Evolutionary conservation across 1,140 invertebrate genomes (phyloP).

Genomic region (Bombus soroeensis): DNA sequence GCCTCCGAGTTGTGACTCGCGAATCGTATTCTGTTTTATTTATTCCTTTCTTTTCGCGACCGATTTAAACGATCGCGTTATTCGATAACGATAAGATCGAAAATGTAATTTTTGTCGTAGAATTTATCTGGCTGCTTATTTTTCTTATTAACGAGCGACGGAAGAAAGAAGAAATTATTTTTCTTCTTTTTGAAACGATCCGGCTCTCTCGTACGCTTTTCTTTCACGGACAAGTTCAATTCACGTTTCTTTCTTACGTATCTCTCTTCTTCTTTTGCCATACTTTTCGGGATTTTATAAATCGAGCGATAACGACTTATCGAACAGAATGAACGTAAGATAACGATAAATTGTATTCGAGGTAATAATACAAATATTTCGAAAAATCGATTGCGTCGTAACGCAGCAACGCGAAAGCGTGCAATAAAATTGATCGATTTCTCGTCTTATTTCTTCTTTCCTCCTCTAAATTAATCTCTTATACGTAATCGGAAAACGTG

Average conservation of each 20-base stretch:
- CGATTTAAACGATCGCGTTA: neutral
- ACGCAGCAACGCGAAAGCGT: neutral
- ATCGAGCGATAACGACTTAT: neutral
- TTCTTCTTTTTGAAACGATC: neutral
- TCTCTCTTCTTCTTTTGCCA: neutral
- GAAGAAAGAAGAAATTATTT: neutral
- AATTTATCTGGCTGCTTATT: neutral
- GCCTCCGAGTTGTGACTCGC: accelerated
- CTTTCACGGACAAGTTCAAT: neutral
- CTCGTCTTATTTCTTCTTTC: too few species aligned
- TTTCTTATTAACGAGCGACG: neutral
- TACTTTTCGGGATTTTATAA: neutral
- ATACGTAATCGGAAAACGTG: too few species aligned
- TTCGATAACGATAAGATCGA: neutral
- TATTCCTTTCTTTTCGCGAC: accelerated
- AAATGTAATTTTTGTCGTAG: neutral
- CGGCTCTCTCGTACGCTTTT: too few species aligned
- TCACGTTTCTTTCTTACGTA: too few species aligned
- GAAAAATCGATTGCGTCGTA: neutral
- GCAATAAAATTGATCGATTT: accelerated
- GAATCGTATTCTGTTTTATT: neutral
- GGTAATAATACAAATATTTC: neutral
- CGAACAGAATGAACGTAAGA: neutral
- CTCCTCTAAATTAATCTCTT: too few species aligned
- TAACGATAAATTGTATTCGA: neutral